These are phyloP conservation scores for Spodoptera litura DNA, from an alignment of 1,140 invertebrate genomes.

Conservation along the genomic window DNA sequence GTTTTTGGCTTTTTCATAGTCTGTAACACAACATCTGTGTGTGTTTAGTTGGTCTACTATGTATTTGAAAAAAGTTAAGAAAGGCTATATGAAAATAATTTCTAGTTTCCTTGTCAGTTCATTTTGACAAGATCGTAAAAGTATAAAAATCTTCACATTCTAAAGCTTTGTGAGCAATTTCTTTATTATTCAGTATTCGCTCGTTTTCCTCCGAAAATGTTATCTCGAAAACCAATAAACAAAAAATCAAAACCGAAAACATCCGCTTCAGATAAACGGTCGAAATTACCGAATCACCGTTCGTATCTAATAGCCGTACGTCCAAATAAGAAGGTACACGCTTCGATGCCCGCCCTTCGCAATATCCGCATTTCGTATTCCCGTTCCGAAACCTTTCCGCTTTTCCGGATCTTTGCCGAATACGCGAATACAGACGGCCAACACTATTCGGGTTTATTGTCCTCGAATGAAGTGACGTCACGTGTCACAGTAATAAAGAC, in stretches of 20 bases:
- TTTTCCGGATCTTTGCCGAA: conserved; percentile 42
- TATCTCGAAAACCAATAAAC: conserved; percentile 20
- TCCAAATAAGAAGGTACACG: conserved; percentile 40
- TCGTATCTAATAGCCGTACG: conserved; percentile 41
- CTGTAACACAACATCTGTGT: no score
- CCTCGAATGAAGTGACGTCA: neutral
- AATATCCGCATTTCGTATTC: conserved; percentile 47
- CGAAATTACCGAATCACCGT: conserved; percentile 41
- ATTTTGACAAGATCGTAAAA: no score
- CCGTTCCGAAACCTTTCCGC: conserved; percentile 42
- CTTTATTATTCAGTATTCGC: neutral
- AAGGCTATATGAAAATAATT: no score
- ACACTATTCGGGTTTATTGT: conserved; percentile 24
- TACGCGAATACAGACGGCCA: conserved; percentile 14
- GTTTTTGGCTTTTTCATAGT: no score
- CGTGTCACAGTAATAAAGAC: conserved; percentile 5
- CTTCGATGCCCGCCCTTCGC: conserved; percentile 35
- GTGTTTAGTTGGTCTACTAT: no score
- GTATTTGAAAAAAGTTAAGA: no score
- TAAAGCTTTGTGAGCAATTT: no score
- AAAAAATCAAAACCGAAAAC: conserved; percentile 30
- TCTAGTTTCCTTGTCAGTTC: no score
- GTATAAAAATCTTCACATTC: no score
- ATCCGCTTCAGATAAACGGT: conserved; percentile 16
- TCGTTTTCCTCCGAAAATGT: neutral